These are phyloP conservation scores for Lepidonotus clava DNA, from an alignment of 2,888 invertebrate species.

Conservation along the genomic window DNA sequence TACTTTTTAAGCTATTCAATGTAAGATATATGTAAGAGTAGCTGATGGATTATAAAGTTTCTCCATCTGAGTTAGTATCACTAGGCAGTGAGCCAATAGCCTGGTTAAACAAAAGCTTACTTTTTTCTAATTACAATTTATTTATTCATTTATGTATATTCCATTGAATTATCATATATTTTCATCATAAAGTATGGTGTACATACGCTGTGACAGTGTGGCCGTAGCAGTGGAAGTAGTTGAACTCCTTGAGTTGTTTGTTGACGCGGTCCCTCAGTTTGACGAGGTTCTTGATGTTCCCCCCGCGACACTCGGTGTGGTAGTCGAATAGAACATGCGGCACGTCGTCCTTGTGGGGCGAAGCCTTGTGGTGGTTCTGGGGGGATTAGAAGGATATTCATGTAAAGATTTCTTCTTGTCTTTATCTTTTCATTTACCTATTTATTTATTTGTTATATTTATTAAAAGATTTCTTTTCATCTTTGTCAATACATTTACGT, in stretches of 20 bases:
- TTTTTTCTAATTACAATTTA: not conserved
- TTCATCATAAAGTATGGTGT: not conserved
- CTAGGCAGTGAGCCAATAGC: too few species aligned
- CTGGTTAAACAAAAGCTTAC: too few species aligned
- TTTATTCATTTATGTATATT: not conserved
- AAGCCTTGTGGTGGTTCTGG: slow-evolving; percentile 91
- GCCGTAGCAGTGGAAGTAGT: slow-evolving; percentile 84
- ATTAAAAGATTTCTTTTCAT: too few species aligned
- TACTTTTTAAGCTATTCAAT: too few species aligned
- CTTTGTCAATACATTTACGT: too few species aligned
- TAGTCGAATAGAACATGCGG: slow-evolving; percentile 97
- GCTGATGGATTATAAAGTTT: too few species aligned
- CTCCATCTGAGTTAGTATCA: too few species aligned
- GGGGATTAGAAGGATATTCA: too few species aligned
- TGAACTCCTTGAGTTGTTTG: slow-evolving; percentile 87
- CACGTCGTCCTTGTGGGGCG: slow-evolving; percentile 87
- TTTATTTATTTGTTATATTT: too few species aligned
- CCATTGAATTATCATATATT: not conserved
- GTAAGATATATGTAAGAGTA: too few species aligned
- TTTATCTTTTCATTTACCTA: too few species aligned
- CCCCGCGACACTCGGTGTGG: slow-evolving; percentile 94
- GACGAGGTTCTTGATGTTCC: slow-evolving; percentile 88
- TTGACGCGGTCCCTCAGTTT: slow-evolving; percentile 91
- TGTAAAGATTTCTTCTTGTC: too few species aligned
- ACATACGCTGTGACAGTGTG: slow-evolving; percentile 66